Conservation (phyloP, 2,797 vertebrate species). For the Paguma larvata region DNA sequence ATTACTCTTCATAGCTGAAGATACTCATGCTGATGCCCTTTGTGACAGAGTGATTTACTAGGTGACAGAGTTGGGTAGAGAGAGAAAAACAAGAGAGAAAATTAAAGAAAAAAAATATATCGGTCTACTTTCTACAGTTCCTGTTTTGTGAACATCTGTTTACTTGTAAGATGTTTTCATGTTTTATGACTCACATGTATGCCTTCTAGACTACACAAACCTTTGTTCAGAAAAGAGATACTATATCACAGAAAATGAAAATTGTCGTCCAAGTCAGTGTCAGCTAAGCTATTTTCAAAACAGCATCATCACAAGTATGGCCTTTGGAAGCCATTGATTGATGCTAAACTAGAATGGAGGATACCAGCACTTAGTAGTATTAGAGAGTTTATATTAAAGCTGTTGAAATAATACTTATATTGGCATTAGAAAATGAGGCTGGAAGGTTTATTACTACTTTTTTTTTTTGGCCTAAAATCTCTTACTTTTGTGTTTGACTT, state of each 20-base stretch:
- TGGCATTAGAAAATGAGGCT: slow-evolving; percentile 9
- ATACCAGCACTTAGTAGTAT: background rate
- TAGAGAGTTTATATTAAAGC: slow-evolving; percentile 11
- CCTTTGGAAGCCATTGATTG: background rate
- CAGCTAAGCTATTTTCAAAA: background rate
- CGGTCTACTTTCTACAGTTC: background rate
- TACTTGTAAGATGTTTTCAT: background rate
- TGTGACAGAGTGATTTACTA: background rate
- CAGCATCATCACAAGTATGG: background rate
- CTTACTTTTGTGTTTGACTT: background rate
- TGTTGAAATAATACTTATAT: slow-evolving; percentile 19
- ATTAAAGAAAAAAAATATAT: background rate
- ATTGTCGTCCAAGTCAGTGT: background rate
- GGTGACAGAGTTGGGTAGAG: background rate
- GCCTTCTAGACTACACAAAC: background rate
- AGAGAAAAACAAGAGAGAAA: background rate
- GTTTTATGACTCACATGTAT: background rate
- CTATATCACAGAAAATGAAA: background rate
- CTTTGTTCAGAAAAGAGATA: background rate
- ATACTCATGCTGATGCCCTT: background rate
- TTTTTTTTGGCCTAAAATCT: background rate
- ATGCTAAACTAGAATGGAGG: background rate
- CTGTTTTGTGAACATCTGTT: background rate
- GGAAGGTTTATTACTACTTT: background rate
- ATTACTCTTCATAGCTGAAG: background rate